Evolutionary conservation across 2,888 invertebrate genomes (phyloP).

Genomic region (Stenoptilia bipunctidactyla): DNA sequence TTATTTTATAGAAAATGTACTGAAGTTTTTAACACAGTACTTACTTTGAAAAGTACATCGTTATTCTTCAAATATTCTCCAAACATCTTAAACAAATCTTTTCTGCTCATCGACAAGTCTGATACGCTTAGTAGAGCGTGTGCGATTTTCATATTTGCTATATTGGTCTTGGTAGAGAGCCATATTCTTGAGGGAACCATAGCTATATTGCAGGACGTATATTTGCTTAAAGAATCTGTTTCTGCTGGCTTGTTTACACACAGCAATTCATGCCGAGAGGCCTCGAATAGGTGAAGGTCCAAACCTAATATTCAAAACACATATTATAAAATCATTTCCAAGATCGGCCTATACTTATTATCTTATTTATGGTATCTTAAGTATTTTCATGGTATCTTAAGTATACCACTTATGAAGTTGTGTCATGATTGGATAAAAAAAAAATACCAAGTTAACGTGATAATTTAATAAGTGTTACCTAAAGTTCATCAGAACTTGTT

Average conservation of each 20-base stretch:
- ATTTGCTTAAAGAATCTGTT: conserved; percentile 61
- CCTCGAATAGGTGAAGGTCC: conserved; percentile 65
- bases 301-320: conserved; percentile 50
- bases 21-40: too few relatives aligned
- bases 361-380: too few relatives aligned
- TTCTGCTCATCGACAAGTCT: conserved; percentile 61
- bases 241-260: conserved; percentile 73
- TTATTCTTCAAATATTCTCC: conserved; percentile 69
- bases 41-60: conserved; percentile 59
- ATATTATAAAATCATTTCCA: too few relatives aligned
- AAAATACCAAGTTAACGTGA: too few relatives aligned
- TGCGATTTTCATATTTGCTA: conserved; percentile 73
- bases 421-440: too few relatives aligned
- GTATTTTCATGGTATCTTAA: too few relatives aligned
- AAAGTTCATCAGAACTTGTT: too few relatives aligned
- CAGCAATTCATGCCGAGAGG: conserved; percentile 71
- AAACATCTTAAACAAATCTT: conserved; percentile 75
- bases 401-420: too few relatives aligned
- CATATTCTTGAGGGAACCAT: conserved; percentile 73
- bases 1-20: too few relatives aligned
- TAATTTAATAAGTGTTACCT: too few relatives aligned
- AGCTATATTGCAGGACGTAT: conserved; percentile 72
- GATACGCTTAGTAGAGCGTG: conserved; percentile 74
- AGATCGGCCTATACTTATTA: too few relatives aligned
- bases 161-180: conserved; percentile 54